These are phyloP conservation scores for Drosophila monieri DNA, from an alignment of 2,888 invertebrate species.

Conservation along the genomic window DNA sequence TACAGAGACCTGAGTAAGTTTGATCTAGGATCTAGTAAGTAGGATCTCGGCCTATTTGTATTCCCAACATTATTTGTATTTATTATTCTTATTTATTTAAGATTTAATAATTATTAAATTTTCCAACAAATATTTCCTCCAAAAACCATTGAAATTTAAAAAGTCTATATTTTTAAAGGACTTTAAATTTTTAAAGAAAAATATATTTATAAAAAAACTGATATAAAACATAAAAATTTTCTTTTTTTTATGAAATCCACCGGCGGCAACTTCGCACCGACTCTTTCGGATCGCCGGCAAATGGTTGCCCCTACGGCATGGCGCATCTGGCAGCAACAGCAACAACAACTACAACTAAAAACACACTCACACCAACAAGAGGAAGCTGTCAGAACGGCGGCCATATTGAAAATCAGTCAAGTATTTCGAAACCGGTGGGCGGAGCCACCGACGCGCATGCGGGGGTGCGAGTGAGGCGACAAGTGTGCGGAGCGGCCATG, in stretches of 20 bases:
- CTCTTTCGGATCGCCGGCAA: slow-evolving; percentile 36
- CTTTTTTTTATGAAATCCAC: slow-evolving; percentile 19
- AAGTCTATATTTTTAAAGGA: too few species aligned
- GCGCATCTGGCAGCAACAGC: slow-evolving; percentile 53
- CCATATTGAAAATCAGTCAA: slow-evolving; percentile 84
- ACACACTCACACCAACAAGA: slow-evolving; percentile 36
- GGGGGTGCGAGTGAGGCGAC: slow-evolving; percentile 61
- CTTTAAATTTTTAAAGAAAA: neutral
- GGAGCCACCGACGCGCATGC: slow-evolving; percentile 70
- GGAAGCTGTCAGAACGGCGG: slow-evolving; percentile 59
- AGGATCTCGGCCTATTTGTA: too few species aligned
- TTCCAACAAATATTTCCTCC: too few species aligned
- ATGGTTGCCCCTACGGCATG: slow-evolving; percentile 54
- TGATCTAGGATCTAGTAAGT: too few species aligned
- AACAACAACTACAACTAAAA: slow-evolving; percentile 36
- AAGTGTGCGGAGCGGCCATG: slow-evolving; percentile 45
- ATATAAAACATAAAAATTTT: neutral
- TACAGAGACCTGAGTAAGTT: too few species aligned
- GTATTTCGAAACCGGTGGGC: slow-evolving; percentile 83
- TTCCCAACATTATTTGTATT: too few species aligned
- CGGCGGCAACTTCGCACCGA: slow-evolving; percentile 55
- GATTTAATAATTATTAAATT: too few species aligned
- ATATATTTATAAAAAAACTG: neutral
- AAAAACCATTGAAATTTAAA: too few species aligned
- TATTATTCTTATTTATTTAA: too few species aligned